Base-by-base conservation (phyloP, 2,888 invertebrate species). In the Portevinia maculata region DNA sequence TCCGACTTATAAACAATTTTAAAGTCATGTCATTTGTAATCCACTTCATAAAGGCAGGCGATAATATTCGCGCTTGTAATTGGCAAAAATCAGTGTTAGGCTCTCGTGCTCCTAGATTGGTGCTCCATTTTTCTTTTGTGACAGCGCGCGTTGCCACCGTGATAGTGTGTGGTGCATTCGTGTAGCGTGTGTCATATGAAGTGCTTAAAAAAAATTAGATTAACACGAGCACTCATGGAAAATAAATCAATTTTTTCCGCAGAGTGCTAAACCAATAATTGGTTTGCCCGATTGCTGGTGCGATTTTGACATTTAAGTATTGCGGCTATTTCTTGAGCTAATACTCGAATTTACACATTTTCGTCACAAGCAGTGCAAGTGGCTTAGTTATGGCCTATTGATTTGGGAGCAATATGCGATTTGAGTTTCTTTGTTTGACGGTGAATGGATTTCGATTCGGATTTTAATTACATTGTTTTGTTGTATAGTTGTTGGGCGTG, bases 1-100 rank as follows among this genome's bases (percentile, higher is more conserved):
- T 75, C 59, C 57, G 59, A 71, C 59, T 46, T 37, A 81, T 81
- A 81, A 81, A 81, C 76, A 75, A 81, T 70, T 76, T 81, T 65
- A 70, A 75, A 71, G 81, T 76, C 81, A 81, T 75, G 81, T 76
- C 48, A 65, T 39, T 71, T 69, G 55, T 69, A 57, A 41, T 21
- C 48, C 24, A 19, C 64, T 21, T 21, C 55, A 79, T 62, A 34
- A 32, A 64, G 17, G 1, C 67, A 64, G 69, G 81, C 70, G 81
- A 65, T 76, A 81, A 81, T 81, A 81, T 75, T 81, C 81, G 60
- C 81, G 81, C 81, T 76, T 60, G 75, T 65, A 60, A 81, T 81
- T 24, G 19, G 32, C 19, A 44, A 32, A 41, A 50, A 65, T 70
- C 62, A 39, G 24, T 64, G 48, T 15, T 52, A 13, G 57, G 50